Evolutionary conservation across 2,113 vertebrate genomes (phyloP), one percentile per base, ranked within the genome.

Genomic region (Catharus minimus): DNA sequence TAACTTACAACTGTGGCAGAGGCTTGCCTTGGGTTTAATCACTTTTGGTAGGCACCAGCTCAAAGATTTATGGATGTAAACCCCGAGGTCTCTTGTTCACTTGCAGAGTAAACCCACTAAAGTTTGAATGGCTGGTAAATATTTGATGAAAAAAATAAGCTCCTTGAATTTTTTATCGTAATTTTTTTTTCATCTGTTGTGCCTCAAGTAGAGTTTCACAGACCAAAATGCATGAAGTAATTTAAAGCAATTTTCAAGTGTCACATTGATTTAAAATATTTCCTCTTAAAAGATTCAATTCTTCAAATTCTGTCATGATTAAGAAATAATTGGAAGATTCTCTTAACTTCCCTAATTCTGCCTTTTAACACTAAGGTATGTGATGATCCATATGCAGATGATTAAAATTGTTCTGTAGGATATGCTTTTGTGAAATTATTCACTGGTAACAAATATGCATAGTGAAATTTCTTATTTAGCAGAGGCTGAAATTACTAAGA

Each of bases 101-200:
- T 78, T 88, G 50, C 52, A 82, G 62, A 89, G 52, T 90, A 87
- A 95, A 95, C 82, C 58, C 79, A 73, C 60, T 94, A 64, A 94
- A 94, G 81, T 92, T 87, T 91, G 84, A 94, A 86, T 84, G 39
- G 28, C 30, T 88, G 33, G 68, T 94, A 95, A 94, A 93, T 95
- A 92, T 92, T 96, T 96, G 88, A 94, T 92, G 82, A 94, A 94
- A 95, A 95, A 81, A 95, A 93, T 92, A 94, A 84, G 68, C 30
- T 73, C 13, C 44, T 69, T 77, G 50, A 89, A 22, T 85, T 36
- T 83, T 88, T 94, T 92, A 62, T 86, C 80, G 44, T 43, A 86
- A 66, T 89, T 88, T 88, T 95, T 44, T 94, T 92, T 91, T 92
- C 41, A 94, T 92, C 83, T 83, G 55, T 89, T 95, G 66, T 83